These are phyloP conservation scores for Diabrotica virgifera DNA, from an alignment of 1,140 invertebrate genomes.

Conservation along the genomic window DNA sequence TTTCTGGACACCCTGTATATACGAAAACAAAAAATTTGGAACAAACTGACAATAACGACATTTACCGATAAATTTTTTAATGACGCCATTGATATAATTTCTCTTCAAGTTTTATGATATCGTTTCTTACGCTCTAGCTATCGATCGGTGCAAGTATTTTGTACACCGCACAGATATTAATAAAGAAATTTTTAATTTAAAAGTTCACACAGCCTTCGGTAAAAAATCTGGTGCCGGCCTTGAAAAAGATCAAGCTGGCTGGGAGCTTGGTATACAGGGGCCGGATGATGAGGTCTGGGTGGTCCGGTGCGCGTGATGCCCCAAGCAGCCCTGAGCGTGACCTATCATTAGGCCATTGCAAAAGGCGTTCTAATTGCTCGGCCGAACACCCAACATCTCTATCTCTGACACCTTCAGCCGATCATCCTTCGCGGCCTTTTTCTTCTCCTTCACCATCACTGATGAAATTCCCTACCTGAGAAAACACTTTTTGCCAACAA, in stretches of 20 bases:
- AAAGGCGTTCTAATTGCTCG: conserved; percentile 44
- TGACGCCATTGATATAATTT: no score
- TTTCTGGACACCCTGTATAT: no score
- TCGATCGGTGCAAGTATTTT: no score
- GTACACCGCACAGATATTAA: no score
- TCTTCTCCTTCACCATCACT: conserved; percentile 12
- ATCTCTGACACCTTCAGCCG: conserved; percentile 29
- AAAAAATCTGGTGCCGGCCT: not conserved
- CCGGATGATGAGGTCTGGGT: conserved; percentile 32
- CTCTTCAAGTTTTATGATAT: no score
- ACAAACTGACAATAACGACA: no score
- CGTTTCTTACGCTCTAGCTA: no score
- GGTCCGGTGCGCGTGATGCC: conserved; percentile 38
- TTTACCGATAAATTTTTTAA: no score
- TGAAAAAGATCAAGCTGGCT: conserved; percentile 4
- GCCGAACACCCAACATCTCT: conserved; percentile 41
- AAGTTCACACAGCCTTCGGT: no score
- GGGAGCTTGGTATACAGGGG: conserved; percentile 11
- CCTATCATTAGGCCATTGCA: conserved; percentile 44
- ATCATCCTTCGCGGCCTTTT: conserved; percentile 5
- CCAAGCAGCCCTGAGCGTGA: conserved; percentile 33
- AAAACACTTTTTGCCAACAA: not conserved
- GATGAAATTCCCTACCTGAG: conserved; percentile 15
- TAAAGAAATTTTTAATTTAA: no score
- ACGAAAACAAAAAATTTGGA: no score